These are phyloP conservation scores for Cygnus olor DNA, from an alignment of 2,797 vertebrate genomes.

Conservation along the genomic window DNA sequence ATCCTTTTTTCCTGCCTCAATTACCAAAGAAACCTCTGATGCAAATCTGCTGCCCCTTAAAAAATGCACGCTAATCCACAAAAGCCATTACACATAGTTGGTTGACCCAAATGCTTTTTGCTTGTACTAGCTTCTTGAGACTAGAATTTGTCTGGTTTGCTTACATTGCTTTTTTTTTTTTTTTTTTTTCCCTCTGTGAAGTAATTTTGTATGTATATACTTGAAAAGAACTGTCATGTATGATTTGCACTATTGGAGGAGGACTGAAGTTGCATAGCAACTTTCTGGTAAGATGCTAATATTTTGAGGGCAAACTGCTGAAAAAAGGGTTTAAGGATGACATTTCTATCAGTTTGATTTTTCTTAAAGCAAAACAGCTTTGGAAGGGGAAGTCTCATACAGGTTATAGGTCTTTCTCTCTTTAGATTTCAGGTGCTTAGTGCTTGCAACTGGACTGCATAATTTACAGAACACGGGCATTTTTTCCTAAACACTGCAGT, in stretches of 20 bases:
- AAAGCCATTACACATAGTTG: slow-evolving; percentile 75
- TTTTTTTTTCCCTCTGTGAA: slow-evolving; percentile 56
- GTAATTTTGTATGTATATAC: slow-evolving; percentile 82
- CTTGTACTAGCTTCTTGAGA: slow-evolving; percentile 76
- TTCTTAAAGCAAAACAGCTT: slow-evolving; percentile 74
- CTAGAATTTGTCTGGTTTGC: slow-evolving; percentile 71
- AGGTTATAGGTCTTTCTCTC: slow-evolving; percentile 80
- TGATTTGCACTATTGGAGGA: slow-evolving; percentile 91
- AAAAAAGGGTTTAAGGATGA: slow-evolving; percentile 78
- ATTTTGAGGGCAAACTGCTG: slow-evolving; percentile 84
- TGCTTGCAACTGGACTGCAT: slow-evolving; percentile 84
- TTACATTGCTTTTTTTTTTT: slow-evolving; percentile 21
- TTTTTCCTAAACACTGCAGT: slow-evolving; percentile 85
- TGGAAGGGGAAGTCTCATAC: slow-evolving; percentile 80
- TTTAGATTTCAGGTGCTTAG: slow-evolving; percentile 83
- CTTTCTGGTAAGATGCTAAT: slow-evolving; percentile 75
- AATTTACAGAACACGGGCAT: slow-evolving; percentile 83
- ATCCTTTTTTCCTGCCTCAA: slow-evolving; percentile 86
- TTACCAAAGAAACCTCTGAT: slow-evolving; percentile 95
- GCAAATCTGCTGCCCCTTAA: slow-evolving; percentile 78
- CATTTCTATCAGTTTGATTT: slow-evolving; percentile 75
- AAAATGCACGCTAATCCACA: slow-evolving; percentile 61
- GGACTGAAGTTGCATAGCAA: slow-evolving; percentile 76
- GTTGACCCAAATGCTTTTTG: slow-evolving; percentile 77
- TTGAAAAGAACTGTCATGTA: slow-evolving; percentile 85